phyloP scores from a whole-genome alignment of 1,140 invertebrate species.

The Pachypeltis micranthus region DNA sequence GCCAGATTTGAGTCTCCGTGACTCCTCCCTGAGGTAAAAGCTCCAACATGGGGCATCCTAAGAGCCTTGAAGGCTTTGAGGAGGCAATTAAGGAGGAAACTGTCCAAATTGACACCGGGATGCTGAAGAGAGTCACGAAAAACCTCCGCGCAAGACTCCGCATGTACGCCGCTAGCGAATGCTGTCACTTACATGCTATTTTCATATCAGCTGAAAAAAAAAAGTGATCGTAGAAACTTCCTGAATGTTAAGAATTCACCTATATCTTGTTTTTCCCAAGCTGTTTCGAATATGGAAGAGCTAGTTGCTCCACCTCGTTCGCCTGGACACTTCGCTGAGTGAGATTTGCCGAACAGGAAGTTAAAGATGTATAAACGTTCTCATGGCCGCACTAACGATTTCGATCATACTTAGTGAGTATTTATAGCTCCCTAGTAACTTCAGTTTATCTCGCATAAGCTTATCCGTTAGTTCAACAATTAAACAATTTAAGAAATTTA shows the following conservation, averaged over 20 bases:
- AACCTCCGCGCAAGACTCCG: background rate
- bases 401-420: no score
- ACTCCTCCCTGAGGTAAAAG: no score
- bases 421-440: no score
- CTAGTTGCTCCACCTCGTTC: background rate
- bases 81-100: background rate
- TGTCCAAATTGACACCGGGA: background rate
- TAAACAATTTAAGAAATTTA: no score
- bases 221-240: background rate
- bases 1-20: no score
- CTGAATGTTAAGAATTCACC: background rate
- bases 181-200: background rate
- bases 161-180: background rate
- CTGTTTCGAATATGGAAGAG: background rate
- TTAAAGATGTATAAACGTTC: no score
- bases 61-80: background rate
- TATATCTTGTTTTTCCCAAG: background rate
- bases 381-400: no score
- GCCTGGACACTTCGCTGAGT: background rate
- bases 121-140: background rate
- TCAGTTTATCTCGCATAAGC: no score
- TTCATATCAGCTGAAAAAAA: background rate
- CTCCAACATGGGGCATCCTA: no score
- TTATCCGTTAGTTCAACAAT: no score
- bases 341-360: background rate